These are phyloP conservation scores for Oxycera nigricornis DNA, from an alignment of 2,888 invertebrate genomes.

Conservation along the genomic window DNA sequence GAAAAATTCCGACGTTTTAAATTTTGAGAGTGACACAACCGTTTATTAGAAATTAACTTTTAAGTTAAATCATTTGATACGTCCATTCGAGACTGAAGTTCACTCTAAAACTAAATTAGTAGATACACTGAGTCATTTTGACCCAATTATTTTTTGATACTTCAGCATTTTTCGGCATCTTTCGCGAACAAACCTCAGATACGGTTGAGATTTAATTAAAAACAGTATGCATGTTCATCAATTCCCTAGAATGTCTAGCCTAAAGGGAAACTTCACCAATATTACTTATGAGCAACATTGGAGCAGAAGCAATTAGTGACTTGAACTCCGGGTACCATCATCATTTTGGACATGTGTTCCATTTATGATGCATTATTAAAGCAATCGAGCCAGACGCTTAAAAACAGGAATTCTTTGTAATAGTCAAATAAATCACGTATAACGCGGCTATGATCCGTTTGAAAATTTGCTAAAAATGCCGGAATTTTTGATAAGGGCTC, in stretches of 20 bases:
- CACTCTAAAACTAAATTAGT: too few species aligned
- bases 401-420: slow-evolving; percentile 31
- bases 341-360: neutral
- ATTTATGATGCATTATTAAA: slow-evolving; percentile 9
- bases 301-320: slow-evolving; percentile 15
- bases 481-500: slow-evolving; percentile 26
- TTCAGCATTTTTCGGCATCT: too few species aligned
- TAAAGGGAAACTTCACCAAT: neutral
- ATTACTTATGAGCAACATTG: neutral
- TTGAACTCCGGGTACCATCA: neutral
- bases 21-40: too few species aligned
- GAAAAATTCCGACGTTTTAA: too few species aligned
- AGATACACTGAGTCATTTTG: too few species aligned
- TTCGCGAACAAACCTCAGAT: too few species aligned
- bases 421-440: slow-evolving; percentile 37
- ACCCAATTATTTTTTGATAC: too few species aligned
- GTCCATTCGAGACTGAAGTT: too few species aligned
- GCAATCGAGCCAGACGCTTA: slow-evolving; percentile 30
- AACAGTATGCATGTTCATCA: too few species aligned
- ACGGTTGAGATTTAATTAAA: too few species aligned
- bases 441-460: neutral
- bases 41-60: too few species aligned
- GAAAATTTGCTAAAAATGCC: slow-evolving; percentile 25
- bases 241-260: neutral
- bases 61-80: too few species aligned